Conservation (phyloP, 2,113 vertebrate genomes). For the Osmerus mordax region DNA sequence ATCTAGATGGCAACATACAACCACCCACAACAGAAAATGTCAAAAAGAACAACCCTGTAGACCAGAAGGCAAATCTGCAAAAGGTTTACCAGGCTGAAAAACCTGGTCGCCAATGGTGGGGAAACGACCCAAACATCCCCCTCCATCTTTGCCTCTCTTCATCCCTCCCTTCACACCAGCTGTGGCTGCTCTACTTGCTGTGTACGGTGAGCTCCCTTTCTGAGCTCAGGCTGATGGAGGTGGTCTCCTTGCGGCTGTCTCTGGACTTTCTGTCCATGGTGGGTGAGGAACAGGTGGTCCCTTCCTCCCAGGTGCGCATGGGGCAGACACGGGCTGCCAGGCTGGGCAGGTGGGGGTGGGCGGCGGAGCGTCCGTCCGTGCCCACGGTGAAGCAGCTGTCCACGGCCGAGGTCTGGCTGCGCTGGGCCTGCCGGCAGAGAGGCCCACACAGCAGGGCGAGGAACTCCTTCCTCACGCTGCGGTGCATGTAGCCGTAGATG, state of each 20-base stretch:
- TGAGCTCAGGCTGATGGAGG: constrained; percentile 72
- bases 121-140: not conserved
- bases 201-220: constrained; percentile 69
- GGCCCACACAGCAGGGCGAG: constrained; percentile 74
- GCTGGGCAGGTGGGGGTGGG: constrained; percentile 68
- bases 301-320: constrained; percentile 74
- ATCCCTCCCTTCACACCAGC: not conserved
- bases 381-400: constrained; percentile 74
- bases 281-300: constrained; percentile 70
- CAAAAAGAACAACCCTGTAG: constrained; percentile 22
- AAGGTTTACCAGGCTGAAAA: constrained; percentile 4
- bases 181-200: constrained; percentile 47
- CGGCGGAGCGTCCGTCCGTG: constrained; percentile 65
- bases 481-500: constrained; percentile 88
- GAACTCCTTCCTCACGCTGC: constrained; percentile 79
- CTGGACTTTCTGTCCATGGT: constrained; percentile 68
- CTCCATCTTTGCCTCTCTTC: not conserved
- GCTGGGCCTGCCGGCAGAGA: constrained; percentile 66
- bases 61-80: constrained; percentile 22
- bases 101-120: constrained; percentile 18
- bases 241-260: constrained; percentile 74
- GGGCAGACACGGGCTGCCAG: constrained; percentile 65
- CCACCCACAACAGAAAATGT: not conserved
- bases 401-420: constrained; percentile 62
- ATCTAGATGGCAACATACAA: not conserved